Evolutionary conservation across 1,140 invertebrate species (phyloP).

Genomic region (Lineus longissimus): DNA sequence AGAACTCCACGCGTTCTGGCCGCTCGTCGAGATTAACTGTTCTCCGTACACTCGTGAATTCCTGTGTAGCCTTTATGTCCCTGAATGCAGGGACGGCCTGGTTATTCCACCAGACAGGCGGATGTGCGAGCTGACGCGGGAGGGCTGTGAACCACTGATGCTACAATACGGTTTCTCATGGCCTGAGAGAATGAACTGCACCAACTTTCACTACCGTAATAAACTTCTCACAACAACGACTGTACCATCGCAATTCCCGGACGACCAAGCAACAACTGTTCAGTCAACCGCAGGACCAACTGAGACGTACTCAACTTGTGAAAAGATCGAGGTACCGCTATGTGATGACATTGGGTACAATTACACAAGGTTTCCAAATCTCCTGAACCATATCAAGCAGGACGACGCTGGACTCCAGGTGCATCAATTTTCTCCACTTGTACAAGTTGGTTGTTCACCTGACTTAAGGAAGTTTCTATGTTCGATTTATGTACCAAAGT

Average conservation of each 20-base stretch:
- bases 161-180: conserved; percentile 88
- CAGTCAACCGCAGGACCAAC: no score
- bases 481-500: conserved; percentile 23
- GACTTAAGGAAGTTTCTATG: conserved; percentile 26
- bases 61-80: conserved; percentile 25
- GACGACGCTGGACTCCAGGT: conserved; percentile 21
- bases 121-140: conserved; percentile 77
- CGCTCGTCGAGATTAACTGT: conserved; percentile 24
- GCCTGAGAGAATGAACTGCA: conserved; percentile 89
- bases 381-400: conserved; percentile 24
- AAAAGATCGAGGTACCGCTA: conserved; percentile 20
- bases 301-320: conserved; percentile 19
- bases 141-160: conserved; percentile 89
- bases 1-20: conserved; percentile 24
- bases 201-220: neutral
- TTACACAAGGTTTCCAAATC: conserved; percentile 21
- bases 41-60: conserved; percentile 21
- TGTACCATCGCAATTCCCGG: no score
- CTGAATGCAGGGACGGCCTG: conserved; percentile 65
- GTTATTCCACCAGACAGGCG: conserved; percentile 84
- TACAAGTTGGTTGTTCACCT: conserved; percentile 20
- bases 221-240: no score
- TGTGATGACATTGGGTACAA: conserved; percentile 24
- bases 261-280: no score
- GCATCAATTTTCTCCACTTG: conserved; percentile 21